A percentile compares a stretch with the other conserved stretches of the same genome.
Conservation (phyloP, 2,113 vertebrate species). For the Ceuthmochares aereus region DNA sequence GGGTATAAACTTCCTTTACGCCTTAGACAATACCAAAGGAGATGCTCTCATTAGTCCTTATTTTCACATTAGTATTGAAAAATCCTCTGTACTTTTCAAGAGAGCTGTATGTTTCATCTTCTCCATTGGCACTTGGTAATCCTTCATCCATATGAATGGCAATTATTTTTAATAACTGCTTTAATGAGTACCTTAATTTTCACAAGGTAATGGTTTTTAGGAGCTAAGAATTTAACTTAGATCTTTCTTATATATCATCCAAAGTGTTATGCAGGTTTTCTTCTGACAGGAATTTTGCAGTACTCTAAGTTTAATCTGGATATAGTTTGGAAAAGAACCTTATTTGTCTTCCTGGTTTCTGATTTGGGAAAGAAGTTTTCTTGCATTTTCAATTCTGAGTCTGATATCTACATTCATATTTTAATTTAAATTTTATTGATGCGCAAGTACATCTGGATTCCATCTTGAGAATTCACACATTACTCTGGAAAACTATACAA, state of each 20-base stretch:
- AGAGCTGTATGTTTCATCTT: background rate
- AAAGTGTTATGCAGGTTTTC: background rate
- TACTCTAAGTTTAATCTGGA: background rate
- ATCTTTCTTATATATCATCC: background rate
- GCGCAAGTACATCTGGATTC: background rate
- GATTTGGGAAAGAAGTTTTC: background rate
- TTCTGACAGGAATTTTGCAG: background rate
- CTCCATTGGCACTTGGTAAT: background rate
- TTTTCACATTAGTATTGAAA: background rate
- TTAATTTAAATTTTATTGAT: background rate
- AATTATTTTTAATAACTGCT: background rate
- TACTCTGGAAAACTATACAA: background rate
- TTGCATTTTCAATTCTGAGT: background rate
- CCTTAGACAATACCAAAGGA: background rate
- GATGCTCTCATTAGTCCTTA: background rate
- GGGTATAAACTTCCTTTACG: background rate
- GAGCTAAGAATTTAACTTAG: background rate
- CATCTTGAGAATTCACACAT: background rate
- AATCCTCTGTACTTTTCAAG: background rate
- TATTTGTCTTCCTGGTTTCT: background rate
- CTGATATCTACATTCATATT: background rate
- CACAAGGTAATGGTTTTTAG: background rate
- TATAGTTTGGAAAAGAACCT: background rate
- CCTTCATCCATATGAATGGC: background rate
- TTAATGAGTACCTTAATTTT: background rate